These are phyloP conservation scores for Halesus radiatus DNA, from an alignment of 1,140 invertebrate genomes.

Conservation along the genomic window DNA sequence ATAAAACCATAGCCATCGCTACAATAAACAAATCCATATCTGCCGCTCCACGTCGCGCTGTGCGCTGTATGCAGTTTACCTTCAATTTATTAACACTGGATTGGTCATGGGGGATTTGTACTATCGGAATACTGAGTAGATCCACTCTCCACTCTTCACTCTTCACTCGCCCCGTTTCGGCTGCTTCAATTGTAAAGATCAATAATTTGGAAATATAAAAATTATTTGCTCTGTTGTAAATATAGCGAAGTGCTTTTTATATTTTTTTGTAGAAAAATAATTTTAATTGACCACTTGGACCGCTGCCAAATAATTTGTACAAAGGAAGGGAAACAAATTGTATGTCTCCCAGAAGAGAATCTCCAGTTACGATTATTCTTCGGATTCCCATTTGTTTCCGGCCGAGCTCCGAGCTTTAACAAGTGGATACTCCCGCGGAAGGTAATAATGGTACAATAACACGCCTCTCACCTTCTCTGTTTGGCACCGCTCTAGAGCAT, in stretches of 20 bases:
- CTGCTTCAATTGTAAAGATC: not conserved
- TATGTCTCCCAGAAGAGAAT: not conserved
- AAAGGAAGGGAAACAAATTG: not conserved
- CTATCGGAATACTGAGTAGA: too few species aligned
- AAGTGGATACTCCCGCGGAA: too few species aligned
- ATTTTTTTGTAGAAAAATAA: conserved; percentile 18
- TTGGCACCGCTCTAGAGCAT: not conserved
- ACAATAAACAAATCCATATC: not conserved
- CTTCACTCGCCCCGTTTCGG: too few species aligned
- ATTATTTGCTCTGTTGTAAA: not conserved
- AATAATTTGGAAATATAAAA: conserved; percentile 1
- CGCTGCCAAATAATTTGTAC: not conserved
- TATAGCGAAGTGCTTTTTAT: conserved; percentile 1
- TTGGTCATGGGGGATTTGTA: too few species aligned
- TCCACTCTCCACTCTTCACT: too few species aligned
- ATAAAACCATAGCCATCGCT: not conserved
- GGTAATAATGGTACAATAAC: too few species aligned
- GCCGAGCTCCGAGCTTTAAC: too few species aligned
- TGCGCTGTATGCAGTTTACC: too few species aligned
- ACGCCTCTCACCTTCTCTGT: too few species aligned
- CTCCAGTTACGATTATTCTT: not conserved
- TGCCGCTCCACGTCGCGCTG: too few species aligned
- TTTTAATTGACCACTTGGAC: conserved; percentile 23
- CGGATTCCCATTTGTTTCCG: not conserved
- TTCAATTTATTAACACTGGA: too few species aligned